Base-by-base conservation (phyloP, 2,888 invertebrate species). In the Tachina lurida region DNA sequence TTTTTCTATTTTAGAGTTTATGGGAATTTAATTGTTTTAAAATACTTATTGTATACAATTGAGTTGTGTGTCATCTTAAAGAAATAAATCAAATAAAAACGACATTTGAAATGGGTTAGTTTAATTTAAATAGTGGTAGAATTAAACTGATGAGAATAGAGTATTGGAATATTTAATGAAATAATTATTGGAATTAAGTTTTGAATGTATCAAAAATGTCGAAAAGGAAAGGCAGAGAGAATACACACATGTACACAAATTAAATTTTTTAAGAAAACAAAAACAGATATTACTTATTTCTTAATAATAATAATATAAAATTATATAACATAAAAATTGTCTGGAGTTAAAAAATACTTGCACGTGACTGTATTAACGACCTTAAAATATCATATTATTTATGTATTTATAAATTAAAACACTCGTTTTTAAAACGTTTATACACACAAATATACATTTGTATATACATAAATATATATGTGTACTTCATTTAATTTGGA, bases 61-160 rank as follows among this genome's bases (percentile, higher is more conserved):
- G 89, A 90, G 90, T 90, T 86, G 73, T 83, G 86, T 76, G 83
- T 73, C 83, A 67, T 76, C 58, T 79, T 79, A 83, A 13, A 54
- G 78, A 78, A 43, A 90, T 91, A 91, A 91, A 91, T 91, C 90
- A 91, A 89, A 77, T 88, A 88, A 87, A 87, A 84, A 87, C 89
- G 91, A 91, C 91, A 89, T 88, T 88, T 91, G 90, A 91, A 91
- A 90, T 90, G 90, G 91, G 91, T 91, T 90, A 56, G 91, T 91
- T 90, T 63, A 63, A 73, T 45, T 19, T 39, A 10, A 71, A 47
- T 60, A 77, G 54, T 43, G 2, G 43, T 15, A 52, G 41, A 47
- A 47, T 56, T 10, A 31, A 68, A 58, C 47, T 41, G n/a, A 78
- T 58, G 10, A 45, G 60, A 62, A 58, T 74, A 12, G 39, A 13